phyloP scores from a whole-genome alignment of 2,888 invertebrate genomes.

The Temnothorax ravouxi region DNA sequence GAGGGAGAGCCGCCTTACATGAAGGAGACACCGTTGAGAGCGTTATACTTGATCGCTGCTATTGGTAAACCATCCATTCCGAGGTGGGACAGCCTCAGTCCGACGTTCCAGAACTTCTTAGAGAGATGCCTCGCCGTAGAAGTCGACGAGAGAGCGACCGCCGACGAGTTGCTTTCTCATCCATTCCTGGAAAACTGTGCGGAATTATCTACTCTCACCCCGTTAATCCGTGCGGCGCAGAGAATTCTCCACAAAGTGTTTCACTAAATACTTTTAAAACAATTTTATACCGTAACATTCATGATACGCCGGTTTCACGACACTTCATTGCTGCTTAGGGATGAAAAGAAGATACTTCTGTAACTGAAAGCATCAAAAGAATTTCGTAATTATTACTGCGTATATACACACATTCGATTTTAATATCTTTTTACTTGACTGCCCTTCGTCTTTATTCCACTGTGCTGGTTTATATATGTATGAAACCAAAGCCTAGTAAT shows the following conservation, averaged over 20 bases:
- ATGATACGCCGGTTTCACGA: background rate
- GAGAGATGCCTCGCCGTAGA: slow-evolving; percentile 96
- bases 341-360: background rate
- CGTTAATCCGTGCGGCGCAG: slow-evolving; percentile 96
- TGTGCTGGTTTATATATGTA: background rate
- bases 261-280: slow-evolving; percentile 47
- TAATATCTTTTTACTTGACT: slow-evolving; percentile 3
- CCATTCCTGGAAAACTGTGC: slow-evolving; percentile 93
- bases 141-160: slow-evolving; percentile 92
- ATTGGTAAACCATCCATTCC: slow-evolving; percentile 97
- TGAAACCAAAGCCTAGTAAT: background rate
- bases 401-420: background rate
- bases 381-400: background rate
- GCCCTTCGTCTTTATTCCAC: background rate
- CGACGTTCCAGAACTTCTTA: slow-evolving; percentile 93
- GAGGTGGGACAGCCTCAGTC: slow-evolving; percentile 92
- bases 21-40: slow-evolving; percentile 96
- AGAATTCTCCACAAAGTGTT: slow-evolving; percentile 91
- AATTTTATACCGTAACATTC: background rate
- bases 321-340: background rate
- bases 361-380: background rate
- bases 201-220: slow-evolving; percentile 93
- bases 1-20: slow-evolving; percentile 99
- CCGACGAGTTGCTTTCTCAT: slow-evolving; percentile 92
- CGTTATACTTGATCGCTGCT: slow-evolving; percentile 97